Percentiles rank a stretch among this genome's conserved stretches.
Conservation (phyloP, 2,797 vertebrate species). For the Aselliscus stoliczkanus region DNA sequence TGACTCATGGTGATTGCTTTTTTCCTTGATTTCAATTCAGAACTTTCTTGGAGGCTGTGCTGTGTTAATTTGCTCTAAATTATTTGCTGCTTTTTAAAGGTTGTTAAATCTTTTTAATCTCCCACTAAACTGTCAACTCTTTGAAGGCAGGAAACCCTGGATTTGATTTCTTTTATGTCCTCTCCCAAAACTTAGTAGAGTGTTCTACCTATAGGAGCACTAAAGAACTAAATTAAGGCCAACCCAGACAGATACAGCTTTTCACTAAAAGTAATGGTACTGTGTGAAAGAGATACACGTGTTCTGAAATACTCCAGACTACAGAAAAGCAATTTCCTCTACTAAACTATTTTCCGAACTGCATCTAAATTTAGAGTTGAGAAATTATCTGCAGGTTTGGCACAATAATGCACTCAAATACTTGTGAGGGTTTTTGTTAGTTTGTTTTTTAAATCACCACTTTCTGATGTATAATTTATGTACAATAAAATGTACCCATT, state of each 20-base stretch:
- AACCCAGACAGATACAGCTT: not conserved
- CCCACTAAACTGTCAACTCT: not conserved
- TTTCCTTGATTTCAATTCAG: not conserved
- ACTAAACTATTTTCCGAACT: not conserved
- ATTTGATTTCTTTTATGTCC: not conserved
- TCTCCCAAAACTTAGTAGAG: not conserved
- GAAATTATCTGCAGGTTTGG: not conserved
- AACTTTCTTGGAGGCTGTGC: not conserved
- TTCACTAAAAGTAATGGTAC: not conserved
- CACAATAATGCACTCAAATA: not conserved
- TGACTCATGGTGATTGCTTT: not conserved
- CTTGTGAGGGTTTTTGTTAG: not conserved
- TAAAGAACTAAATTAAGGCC: not conserved
- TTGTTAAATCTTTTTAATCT: not conserved
- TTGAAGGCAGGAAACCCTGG: not conserved
- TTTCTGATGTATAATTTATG: not conserved
- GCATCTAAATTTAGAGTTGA: not conserved
- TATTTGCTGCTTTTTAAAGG: not conserved
- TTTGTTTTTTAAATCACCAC: not conserved
- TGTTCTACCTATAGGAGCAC: not conserved
- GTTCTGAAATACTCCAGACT: not conserved
- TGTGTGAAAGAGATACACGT: not conserved
- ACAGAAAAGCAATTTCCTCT: not conserved
- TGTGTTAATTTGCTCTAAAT: slow-evolving; percentile 27
- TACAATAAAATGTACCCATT: not conserved